Percentiles rank a stretch among this genome's conserved stretches.
These are phyloP conservation scores for Syngnathus acus DNA, from an alignment of 2,797 vertebrate species.

Conservation along the genomic window DNA sequence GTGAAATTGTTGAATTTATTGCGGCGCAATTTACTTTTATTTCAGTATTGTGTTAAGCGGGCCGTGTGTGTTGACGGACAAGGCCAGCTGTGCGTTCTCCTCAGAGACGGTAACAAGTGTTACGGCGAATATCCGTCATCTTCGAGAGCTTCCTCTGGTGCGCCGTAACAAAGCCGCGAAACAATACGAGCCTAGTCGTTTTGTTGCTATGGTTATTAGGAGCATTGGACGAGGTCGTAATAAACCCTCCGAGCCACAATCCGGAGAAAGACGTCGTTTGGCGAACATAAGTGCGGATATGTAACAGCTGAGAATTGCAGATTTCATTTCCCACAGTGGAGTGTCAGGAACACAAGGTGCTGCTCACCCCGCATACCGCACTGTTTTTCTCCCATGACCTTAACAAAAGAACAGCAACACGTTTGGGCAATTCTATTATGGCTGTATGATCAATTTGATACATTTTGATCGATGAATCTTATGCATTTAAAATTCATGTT, in stretches of 20 bases:
- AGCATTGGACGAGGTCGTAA: constrained; percentile 18
- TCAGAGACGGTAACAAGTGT: constrained; percentile 51
- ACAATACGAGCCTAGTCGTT: constrained; percentile 39
- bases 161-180: constrained; percentile 42
- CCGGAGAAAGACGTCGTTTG: constrained; percentile 16
- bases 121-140: constrained; percentile 40
- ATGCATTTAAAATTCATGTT: too few relatives aligned
- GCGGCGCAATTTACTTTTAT: too few relatives aligned
- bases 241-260: constrained; percentile 13
- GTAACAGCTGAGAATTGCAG: constrained; percentile 36
- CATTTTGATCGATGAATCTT: too few relatives aligned
- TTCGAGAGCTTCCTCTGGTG: constrained; percentile 44
- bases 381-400: constrained; percentile 31
- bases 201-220: constrained; percentile 59
- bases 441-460: too few relatives aligned
- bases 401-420: constrained; percentile 4
- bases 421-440: too few relatives aligned
- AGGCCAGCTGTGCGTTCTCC: constrained; percentile 51
- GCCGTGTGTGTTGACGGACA: constrained; percentile 23
- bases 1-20: neutral
- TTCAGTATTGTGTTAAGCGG: too few relatives aligned
- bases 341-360: constrained; percentile 11
- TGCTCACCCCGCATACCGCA: constrained; percentile 17
- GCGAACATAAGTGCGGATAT: constrained; percentile 13
- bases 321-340: constrained; percentile 26